Evolutionary conservation across 2,113 vertebrate genomes (phyloP).

Genomic region (Caracal caracal): DNA sequence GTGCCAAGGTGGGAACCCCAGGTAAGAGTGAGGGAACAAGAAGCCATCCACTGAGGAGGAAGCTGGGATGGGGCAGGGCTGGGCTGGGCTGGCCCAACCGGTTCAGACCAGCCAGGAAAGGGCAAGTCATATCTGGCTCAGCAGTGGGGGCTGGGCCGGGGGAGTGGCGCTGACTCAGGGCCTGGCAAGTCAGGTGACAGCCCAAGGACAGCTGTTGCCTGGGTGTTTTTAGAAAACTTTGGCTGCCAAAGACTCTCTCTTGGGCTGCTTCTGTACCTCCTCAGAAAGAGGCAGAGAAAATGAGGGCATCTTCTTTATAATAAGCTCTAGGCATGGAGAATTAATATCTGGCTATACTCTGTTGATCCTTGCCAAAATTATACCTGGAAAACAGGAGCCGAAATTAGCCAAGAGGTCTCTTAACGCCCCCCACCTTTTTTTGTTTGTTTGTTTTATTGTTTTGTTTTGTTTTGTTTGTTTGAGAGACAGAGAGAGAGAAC

Average conservation of each 20-base stretch:
- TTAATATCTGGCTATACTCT: background rate
- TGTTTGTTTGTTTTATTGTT: no score
- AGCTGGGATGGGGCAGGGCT: background rate
- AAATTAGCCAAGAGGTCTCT: background rate
- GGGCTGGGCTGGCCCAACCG: constrained; percentile 29
- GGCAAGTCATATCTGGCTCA: constrained; percentile 67
- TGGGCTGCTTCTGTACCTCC: constrained; percentile 36
- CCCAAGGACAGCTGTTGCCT: constrained; percentile 65
- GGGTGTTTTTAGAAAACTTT: constrained; percentile 76
- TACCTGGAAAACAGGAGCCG: background rate
- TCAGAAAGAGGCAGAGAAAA: constrained; percentile 51
- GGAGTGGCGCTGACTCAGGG: constrained; percentile 72
- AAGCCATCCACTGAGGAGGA: constrained; percentile 15
- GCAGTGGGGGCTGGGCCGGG: background rate
- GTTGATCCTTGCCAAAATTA: background rate
- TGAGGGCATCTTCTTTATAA: background rate
- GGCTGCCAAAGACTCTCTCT: constrained; percentile 56
- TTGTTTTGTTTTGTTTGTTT: no score
- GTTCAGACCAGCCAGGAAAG: constrained; percentile 50
- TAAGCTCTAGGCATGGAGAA: background rate
- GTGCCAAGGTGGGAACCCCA: background rate
- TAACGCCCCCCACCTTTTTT: no score
- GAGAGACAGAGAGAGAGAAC: no score
- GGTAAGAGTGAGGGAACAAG: background rate
- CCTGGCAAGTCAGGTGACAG: constrained; percentile 64